Evolutionary conservation across 2,113 vertebrate species (phyloP).

Genomic region (Callaeas wilsoni): DNA sequence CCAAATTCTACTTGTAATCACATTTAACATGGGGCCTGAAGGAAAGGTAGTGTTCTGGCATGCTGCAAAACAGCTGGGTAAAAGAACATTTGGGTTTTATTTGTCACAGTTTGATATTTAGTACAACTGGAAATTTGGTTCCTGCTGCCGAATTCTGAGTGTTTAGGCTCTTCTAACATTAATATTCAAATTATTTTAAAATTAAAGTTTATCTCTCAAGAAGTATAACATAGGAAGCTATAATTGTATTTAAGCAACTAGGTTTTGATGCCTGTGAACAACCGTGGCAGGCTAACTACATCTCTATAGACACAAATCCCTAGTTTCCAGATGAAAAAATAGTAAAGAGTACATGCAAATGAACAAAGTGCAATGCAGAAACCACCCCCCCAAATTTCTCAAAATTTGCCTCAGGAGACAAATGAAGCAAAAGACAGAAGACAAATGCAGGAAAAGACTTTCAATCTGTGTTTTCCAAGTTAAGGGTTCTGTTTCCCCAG

Average conservation of each 20-base stretch:
- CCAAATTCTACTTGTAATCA: neutral
- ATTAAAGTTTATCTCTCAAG: neutral
- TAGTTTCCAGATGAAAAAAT: neutral
- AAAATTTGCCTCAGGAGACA: neutral
- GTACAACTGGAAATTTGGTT: neutral
- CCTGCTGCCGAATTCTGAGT: neutral
- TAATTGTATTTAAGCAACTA: neutral
- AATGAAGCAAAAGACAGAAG: neutral
- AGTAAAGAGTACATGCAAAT: neutral
- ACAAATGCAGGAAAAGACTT: neutral
- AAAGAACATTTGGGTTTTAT: neutral
- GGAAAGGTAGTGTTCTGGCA: neutral
- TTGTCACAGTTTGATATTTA: neutral
- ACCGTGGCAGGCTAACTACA: neutral
- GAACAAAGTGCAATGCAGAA: neutral
- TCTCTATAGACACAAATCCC: neutral
- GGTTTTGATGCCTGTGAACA: neutral
- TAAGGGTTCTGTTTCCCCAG: neutral
- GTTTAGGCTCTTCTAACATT: neutral
- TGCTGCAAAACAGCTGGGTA: neutral
- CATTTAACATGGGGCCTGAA: neutral
- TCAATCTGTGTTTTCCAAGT: neutral
- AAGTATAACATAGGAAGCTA: neutral
- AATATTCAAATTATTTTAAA: neutral
- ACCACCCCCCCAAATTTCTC: neutral